phyloP scores from a whole-genome alignment of 1,140 invertebrate genomes.

The Vollenhovia emeryi region DNA sequence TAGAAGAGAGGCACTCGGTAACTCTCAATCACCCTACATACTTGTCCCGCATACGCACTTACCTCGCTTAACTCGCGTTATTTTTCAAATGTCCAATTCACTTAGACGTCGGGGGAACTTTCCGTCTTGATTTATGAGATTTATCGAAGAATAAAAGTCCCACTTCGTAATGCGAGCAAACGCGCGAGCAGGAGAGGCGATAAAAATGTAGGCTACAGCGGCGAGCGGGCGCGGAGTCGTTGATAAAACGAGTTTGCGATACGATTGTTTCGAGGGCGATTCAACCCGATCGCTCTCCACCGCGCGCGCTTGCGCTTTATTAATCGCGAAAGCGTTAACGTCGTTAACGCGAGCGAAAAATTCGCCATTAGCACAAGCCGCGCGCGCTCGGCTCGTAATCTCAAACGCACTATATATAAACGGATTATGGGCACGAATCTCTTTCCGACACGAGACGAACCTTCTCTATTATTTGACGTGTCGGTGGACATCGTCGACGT shows the following conservation, averaged over 20 bases:
- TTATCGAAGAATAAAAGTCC: constrained; percentile 31
- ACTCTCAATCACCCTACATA: constrained; percentile 44
- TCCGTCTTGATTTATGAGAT: constrained; percentile 28
- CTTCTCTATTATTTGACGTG: constrained; percentile 32
- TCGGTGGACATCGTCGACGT: not conserved
- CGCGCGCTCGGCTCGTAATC: not conserved
- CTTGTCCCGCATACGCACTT: constrained; percentile 16
- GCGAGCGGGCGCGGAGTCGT: not conserved
- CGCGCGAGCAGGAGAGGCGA: constrained; percentile 19
- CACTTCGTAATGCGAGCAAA: constrained; percentile 27
- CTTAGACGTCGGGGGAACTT: constrained; percentile 1
- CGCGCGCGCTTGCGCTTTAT: constrained; percentile 39
- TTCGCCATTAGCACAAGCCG: constrained; percentile 36
- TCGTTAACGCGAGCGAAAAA: constrained; percentile 30
- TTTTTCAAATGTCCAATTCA: constrained; percentile 39
- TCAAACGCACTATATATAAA: constrained; percentile 51
- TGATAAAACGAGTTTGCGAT: constrained; percentile 58
- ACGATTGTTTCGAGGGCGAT: constrained; percentile 52
- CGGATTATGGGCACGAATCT: not conserved
- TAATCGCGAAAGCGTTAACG: not conserved
- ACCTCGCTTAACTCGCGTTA: constrained; percentile 31
- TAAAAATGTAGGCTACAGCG: constrained; percentile 49
- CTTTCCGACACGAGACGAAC: not conserved
- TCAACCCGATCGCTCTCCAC: constrained; percentile 26
- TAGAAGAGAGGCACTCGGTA: constrained; percentile 32